These are phyloP conservation scores for Conomelus anceps DNA, from an alignment of 2,888 invertebrate genomes.

Conservation along the genomic window DNA sequence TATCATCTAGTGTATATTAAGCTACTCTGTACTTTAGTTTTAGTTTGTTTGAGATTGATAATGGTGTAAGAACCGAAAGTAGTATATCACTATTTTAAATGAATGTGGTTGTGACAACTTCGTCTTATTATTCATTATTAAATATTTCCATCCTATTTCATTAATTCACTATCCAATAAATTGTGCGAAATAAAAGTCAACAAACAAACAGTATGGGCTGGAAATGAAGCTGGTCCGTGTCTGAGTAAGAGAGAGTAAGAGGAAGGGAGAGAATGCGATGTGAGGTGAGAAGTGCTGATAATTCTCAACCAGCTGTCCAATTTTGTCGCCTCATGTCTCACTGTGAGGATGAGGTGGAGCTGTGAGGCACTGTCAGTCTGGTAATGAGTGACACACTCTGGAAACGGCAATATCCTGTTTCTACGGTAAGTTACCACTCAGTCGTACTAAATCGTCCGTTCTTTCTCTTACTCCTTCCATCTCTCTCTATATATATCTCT, in stretches of 20 bases:
- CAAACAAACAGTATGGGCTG: background rate
- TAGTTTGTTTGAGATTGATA: too few species aligned
- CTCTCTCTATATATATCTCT: too few species aligned
- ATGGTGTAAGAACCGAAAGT: too few species aligned
- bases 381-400: background rate
- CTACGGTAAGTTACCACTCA: background rate
- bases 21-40: too few species aligned
- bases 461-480: too few species aligned
- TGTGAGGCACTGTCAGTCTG: background rate
- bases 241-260: background rate
- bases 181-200: background rate
- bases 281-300: background rate
- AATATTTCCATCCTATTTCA: background rate
- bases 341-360: background rate
- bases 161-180: background rate
- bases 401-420: background rate
- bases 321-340: background rate
- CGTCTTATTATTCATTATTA: too few species aligned
- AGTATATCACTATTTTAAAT: too few species aligned
- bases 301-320: background rate
- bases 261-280: too few species aligned
- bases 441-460: too few species aligned
- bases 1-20: too few species aligned
- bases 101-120: too few species aligned
- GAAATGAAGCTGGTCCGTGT: background rate